Evolutionary conservation across 2,113 vertebrate genomes (phyloP).

Genomic region (Neotoma lepida): DNA sequence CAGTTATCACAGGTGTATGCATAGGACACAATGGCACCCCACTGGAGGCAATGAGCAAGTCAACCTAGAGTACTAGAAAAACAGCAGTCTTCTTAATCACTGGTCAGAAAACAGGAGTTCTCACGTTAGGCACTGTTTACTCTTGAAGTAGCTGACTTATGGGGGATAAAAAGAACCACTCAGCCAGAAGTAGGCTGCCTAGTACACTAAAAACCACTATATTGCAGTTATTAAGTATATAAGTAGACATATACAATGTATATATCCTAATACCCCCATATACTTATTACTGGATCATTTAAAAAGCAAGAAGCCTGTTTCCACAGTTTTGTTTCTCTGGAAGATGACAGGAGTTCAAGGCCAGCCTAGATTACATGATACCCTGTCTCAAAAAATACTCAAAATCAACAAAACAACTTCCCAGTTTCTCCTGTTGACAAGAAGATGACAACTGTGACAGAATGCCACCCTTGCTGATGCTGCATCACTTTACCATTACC

Average conservation of each 20-base stretch:
- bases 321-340: background rate
- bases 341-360: background rate
- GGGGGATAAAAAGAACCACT: background rate
- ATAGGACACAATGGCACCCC: accelerated
- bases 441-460: background rate
- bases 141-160: background rate
- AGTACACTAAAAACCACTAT: background rate
- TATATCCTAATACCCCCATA: background rate
- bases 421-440: background rate
- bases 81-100: background rate
- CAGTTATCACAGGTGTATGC: background rate
- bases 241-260: background rate
- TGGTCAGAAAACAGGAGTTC: background rate
- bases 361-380: background rate
- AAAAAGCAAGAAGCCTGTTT: background rate
- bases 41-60: accelerated
- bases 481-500: background rate
- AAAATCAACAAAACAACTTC: background rate
- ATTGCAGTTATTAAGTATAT: background rate
- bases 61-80: background rate
- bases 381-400: background rate
- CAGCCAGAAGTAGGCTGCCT: background rate
- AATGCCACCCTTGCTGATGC: accelerated
- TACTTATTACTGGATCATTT: background rate
- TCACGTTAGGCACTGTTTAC: background rate